Percentiles rank a stretch among this genome's conserved stretches.
These are phyloP conservation scores for Drosophila eugracilis DNA, from an alignment of 1,140 invertebrate genomes.

Conservation along the genomic window DNA sequence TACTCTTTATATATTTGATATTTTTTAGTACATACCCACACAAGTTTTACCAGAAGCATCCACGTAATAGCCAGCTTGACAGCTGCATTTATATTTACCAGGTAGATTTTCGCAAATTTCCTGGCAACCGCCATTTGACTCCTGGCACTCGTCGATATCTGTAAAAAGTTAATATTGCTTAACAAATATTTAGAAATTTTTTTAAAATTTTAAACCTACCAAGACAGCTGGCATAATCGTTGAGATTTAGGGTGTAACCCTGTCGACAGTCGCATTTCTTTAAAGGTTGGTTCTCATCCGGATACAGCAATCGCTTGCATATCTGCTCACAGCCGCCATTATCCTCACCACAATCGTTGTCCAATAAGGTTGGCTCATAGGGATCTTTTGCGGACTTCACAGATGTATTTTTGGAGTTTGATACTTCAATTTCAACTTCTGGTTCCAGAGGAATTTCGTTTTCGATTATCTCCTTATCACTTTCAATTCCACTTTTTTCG, in stretches of 20 bases:
- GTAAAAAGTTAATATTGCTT: not conserved
- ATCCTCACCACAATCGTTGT: constrained; percentile 67
- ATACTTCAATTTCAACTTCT: not conserved
- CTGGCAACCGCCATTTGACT: constrained; percentile 88
- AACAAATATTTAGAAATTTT: no score
- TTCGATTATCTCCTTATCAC: not conserved
- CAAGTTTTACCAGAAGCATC: constrained; percentile 63
- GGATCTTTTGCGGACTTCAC: constrained; percentile 60
- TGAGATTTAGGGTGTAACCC: constrained; percentile 72
- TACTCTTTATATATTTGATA: not conserved
- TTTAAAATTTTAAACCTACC: constrained; percentile 35
- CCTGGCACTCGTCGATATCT: constrained; percentile 92
- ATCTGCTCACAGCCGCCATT: constrained; percentile 81
- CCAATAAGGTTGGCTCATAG: constrained; percentile 67
- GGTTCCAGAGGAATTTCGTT: not conserved
- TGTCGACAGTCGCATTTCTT: constrained; percentile 70
- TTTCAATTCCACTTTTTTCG: not conserved
- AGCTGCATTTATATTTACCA: constrained; percentile 90
- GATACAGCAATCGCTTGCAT: constrained; percentile 72
- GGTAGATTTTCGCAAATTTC: constrained; percentile 89
- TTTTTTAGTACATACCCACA: constrained; percentile 72
- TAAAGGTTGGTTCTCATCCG: constrained; percentile 72
- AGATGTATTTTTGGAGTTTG: constrained; percentile 35
- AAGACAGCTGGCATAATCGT: constrained; percentile 70
- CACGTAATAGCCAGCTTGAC: constrained; percentile 86